Evolutionary conservation across 2,113 vertebrate genomes (phyloP), one percentile per base, ranked within the genome.

Genomic region (Pachyramphus minor): DNA sequence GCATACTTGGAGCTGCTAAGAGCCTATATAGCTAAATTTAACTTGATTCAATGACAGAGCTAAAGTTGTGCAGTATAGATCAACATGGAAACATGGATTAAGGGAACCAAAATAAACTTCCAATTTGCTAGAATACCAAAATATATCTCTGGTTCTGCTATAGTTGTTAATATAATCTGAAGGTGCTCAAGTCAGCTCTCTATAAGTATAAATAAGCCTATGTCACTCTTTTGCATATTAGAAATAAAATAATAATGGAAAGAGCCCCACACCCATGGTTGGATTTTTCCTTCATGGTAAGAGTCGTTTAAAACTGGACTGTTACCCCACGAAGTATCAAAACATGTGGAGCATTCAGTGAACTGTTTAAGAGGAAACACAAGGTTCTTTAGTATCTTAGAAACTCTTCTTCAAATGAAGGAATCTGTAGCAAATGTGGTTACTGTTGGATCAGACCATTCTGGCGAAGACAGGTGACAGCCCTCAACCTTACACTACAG

Each of bases 191-290:
- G 20, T 64, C 33, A 78, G 20, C 15, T 87, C 27, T 76, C 13
- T 63, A 0, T 33, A 64, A 79, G 6, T 64, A 37, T 67, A 77
- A 58, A 67, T 44, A 73, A 64, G 35, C 4, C 58, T 53, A 53
- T 23, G 81, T 60, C 12, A 68, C 11, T 68, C 19, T 13, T 52
- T 86, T 87, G 62, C 27, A 6, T 42, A 42, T 72, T 68, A 64
- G 39, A 78, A 84, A 39, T 73, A 52, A 55, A 84, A 73, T 80
- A 35, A 52, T 44, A 42, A 31, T 85, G 35, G 15, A 3, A 59
- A 41, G 47, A 27, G 2, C 0, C 1, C 2, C 4, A 14, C 3
- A 6, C 8, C 9, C 30, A 4, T 10, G 19, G 2, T 42, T 81
- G 58, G 20, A 77, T 67, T 90, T 71, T 84, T 75, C 5, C 23